A percentile compares a stretch with the other conserved stretches of the same genome.
These are phyloP conservation scores for Musca domestica DNA, from an alignment of 1,140 invertebrate genomes.

Conservation along the genomic window DNA sequence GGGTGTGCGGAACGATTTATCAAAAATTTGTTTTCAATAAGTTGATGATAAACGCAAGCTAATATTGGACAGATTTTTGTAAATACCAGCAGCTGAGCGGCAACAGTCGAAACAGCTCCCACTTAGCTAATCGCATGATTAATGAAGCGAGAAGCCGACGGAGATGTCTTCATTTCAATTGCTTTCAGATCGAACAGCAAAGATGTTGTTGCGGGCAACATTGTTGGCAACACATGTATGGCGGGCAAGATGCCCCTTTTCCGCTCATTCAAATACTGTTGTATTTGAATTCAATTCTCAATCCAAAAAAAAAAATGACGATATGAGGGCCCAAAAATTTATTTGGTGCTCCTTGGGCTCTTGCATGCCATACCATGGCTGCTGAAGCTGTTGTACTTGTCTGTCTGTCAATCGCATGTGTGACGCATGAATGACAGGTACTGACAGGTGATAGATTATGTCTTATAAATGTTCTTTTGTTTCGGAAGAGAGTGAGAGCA, in stretches of 20 bases:
- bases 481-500: neutral
- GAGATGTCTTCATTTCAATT: neutral
- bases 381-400: neutral
- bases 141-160: conserved; percentile 37
- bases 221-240: neutral
- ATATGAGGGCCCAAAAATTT: neutral
- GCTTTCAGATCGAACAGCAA: too few relatives aligned
- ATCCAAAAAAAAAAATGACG: too few relatives aligned
- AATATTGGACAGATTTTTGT: neutral
- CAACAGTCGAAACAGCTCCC: too few relatives aligned
- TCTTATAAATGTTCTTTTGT: neutral
- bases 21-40: conserved; percentile 4
- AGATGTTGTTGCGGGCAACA: too few relatives aligned
- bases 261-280: conserved; percentile 2
- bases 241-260: too few relatives aligned
- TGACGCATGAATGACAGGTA: conserved; percentile 53
- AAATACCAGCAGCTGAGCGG: neutral
- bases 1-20: too few relatives aligned
- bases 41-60: neutral
- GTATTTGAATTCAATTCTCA: neutral
- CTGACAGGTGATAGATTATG: conserved; percentile 54
- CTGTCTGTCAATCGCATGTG: conserved; percentile 46
- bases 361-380: conserved; percentile 4
- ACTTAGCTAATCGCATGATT: conserved; percentile 54
- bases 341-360: too few relatives aligned